Evolutionary conservation across 2,113 vertebrate genomes (phyloP).

Genomic region (Malurus elegans): DNA sequence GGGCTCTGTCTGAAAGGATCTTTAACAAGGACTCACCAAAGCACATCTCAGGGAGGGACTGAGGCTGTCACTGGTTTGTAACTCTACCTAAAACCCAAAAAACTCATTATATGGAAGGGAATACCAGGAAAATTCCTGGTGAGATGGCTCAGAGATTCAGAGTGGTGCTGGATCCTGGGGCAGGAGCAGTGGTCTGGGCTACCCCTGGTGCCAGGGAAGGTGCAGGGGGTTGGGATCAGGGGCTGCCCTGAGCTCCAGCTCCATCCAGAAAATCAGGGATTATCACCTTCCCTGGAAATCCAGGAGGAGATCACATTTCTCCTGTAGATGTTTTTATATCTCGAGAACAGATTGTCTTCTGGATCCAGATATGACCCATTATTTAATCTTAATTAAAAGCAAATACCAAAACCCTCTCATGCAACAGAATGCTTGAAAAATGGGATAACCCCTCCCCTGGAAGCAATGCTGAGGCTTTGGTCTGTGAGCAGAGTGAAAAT

Average conservation of each 20-base stretch:
- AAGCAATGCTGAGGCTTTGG: neutral
- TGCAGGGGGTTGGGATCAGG: neutral
- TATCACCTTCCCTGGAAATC: neutral
- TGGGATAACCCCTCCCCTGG: neutral
- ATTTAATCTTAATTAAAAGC: conserved; percentile 43
- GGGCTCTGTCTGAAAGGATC: neutral
- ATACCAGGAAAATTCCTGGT: neutral
- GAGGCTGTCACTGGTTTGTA: neutral
- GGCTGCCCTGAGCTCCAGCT: neutral
- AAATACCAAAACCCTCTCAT: neutral
- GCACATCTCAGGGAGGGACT: neutral
- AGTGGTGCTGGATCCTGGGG: neutral
- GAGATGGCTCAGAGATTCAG: neutral
- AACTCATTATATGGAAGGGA: neutral
- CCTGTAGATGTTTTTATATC: neutral
- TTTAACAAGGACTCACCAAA: fast-evolving
- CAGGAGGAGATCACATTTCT: neutral
- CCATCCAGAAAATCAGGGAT: neutral
- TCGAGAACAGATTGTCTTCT: neutral
- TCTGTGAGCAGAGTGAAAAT: neutral
- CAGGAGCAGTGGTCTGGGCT: neutral
- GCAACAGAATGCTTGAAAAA: neutral
- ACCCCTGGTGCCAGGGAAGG: neutral
- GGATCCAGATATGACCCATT: neutral
- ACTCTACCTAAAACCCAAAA: neutral